Conservation (phyloP, 2,797 vertebrate genomes). For the Nyctibius grandis region DNA sequence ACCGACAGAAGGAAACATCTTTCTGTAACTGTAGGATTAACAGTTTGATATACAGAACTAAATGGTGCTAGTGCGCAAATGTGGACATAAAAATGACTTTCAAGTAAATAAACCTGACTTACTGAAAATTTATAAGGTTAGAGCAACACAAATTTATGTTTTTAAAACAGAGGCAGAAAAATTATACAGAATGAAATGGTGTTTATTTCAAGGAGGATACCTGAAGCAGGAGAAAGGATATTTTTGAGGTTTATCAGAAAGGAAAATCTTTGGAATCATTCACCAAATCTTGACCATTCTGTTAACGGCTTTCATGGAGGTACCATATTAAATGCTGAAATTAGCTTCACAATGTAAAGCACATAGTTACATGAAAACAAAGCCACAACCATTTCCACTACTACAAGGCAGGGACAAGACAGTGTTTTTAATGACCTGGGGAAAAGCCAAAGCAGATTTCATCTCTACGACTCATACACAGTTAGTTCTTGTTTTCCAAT, state of each 20-base stretch:
- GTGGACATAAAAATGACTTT: neutral
- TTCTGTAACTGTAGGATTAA: neutral
- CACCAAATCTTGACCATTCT: neutral
- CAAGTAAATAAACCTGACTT: neutral
- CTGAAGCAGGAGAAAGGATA: neutral
- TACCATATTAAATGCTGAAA: neutral
- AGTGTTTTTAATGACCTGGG: neutral
- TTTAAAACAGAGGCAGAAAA: neutral
- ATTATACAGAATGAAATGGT: neutral
- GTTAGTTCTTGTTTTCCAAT: neutral
- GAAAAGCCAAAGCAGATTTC: neutral
- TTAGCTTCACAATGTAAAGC: neutral
- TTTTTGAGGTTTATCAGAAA: neutral
- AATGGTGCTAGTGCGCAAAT: neutral
- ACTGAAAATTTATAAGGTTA: neutral
- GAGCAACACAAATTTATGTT: neutral
- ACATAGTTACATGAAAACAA: neutral
- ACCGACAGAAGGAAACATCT: neutral
- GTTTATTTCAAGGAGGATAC: neutral
- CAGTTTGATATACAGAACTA: neutral
- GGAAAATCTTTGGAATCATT: neutral
- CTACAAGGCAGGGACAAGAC: neutral
- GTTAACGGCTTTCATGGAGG: neutral
- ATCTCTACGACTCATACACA: neutral
- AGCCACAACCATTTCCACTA: neutral